Conservation (phyloP, 1,140 invertebrate genomes). For the Luehdorfia chinensis region DNA sequence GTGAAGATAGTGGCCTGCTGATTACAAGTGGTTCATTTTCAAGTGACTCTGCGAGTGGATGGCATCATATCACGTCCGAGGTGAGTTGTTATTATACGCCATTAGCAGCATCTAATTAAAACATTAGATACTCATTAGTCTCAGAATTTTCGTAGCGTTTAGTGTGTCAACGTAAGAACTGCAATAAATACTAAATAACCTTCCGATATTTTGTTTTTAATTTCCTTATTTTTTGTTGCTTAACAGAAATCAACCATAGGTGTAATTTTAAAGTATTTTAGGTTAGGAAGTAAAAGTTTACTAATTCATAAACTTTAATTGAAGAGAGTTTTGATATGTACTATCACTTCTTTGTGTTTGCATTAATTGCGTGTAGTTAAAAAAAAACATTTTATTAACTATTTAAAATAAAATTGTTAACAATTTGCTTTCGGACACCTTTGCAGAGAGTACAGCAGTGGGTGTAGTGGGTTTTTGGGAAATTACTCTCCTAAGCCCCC, state of each 20-base stretch:
- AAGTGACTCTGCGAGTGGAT: constrained; percentile 78
- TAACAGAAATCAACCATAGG: not conserved
- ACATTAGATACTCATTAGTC: constrained; percentile 17
- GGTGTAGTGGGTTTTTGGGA: no score
- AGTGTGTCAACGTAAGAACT: not conserved
- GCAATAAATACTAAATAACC: constrained; percentile 4
- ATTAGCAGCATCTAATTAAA: constrained; percentile 12
- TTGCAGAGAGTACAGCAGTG: no score
- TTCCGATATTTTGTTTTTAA: not conserved
- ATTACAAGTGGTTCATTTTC: constrained; percentile 81
- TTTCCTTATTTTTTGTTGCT: not conserved
- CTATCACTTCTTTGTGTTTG: not conserved
- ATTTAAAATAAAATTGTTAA: no score
- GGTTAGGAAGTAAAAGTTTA: constrained; percentile 8
- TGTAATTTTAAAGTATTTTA: not conserved
- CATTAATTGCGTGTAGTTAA: no score
- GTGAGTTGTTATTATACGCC: constrained; percentile 49
- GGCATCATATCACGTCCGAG: constrained; percentile 78
- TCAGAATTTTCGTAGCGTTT: not conserved
- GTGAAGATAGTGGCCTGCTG: constrained; percentile 80
- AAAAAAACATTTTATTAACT: no score
- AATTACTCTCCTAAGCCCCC: no score
- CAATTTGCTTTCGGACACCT: no score
- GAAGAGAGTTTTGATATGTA: not conserved
- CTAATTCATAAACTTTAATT: not conserved